Conservation (phyloP, 2,888 invertebrate species). For the Phalera bucephala region DNA sequence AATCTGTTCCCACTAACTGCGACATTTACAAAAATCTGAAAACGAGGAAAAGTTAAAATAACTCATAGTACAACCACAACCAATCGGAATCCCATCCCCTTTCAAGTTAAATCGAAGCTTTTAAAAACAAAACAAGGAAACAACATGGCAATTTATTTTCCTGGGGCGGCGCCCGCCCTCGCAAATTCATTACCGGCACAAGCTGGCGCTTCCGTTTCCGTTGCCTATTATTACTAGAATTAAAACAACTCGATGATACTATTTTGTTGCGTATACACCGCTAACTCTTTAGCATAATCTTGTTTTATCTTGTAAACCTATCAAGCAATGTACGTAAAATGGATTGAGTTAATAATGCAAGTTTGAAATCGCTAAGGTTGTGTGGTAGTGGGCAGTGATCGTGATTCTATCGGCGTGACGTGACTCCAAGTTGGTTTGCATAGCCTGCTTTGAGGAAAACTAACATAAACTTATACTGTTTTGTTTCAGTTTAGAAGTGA, state of each 20-base stretch:
- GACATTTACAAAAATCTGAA: no score
- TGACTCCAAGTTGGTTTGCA: slow-evolving; percentile 68
- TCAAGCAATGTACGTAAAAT: slow-evolving; percentile 9
- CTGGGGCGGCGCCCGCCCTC: slow-evolving; percentile 71
- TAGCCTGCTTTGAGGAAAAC: slow-evolving; percentile 70
- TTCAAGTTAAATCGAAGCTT: slow-evolving; percentile 60
- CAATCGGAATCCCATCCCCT: no score
- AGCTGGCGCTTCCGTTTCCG: slow-evolving; percentile 78
- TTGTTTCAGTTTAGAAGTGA: slow-evolving; percentile 25
- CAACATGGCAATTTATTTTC: slow-evolving; percentile 68
- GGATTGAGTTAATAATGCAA: neutral
- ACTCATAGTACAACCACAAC: no score
- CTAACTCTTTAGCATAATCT: slow-evolving; percentile 17
- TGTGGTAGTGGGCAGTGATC: slow-evolving; percentile 36
- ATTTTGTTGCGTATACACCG: slow-evolving; percentile 29
- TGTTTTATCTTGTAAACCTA: neutral
- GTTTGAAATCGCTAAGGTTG: neutral
- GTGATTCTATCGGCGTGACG: slow-evolving; percentile 66
- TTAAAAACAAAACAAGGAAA: slow-evolving; percentile 68
- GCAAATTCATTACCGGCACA: slow-evolving; percentile 79
- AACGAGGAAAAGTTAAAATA: no score
- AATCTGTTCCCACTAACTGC: no score
- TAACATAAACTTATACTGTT: slow-evolving; percentile 70
- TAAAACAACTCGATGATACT: slow-evolving; percentile 8
- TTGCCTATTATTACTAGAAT: slow-evolving; percentile 25